Evolutionary conservation across 2,797 vertebrate genomes (phyloP), one percentile per base, ranked within the genome.

Genomic region (Acanthurus lineatus): DNA sequence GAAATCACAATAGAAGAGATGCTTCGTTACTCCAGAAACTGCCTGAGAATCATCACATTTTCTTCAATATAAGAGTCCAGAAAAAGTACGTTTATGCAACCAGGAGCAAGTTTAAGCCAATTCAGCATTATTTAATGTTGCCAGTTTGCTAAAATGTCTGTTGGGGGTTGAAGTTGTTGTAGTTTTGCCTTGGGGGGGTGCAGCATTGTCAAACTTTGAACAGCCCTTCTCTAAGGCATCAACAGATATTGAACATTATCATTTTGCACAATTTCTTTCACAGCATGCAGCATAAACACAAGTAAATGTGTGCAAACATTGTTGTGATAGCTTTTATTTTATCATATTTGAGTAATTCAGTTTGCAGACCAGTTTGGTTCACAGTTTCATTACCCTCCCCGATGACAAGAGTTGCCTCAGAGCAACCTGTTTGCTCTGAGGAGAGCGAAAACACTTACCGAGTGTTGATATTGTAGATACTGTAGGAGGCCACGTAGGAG

Each of bases 401-500:
- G 32, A 57, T 73, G 42, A 63, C 54, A 72, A 63, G 25, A 28
- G 38, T 73, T 49, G 1, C 47, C 59, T 66, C 22, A 25, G 59
- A 47, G 59, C 47, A 47, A 17, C 53, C 11, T 45, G 28, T 32
- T 4, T 32, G 28, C 28, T 32, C 52, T 1, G 22, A 63, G 6
- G 44, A 56, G 28, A 32, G 72, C 47, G 59, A 16, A 70, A 25
- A 40, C 9, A 66, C 92, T 82, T 74, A 96, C 96, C 96, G 91
- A 22, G 95, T 96, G 74, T 95, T 94, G 15, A 96, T 94, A 52
- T 95, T 95, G 88, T 96, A 96, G 91, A 96, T 94, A 49, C 94
- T 95, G 91, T 96, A 96, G 76, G 95, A 95, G 10, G 96, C 96
- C 85, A 94, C 94, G 87, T 89, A 95, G 40, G 95, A 96, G 85